These are phyloP conservation scores for Eugnorisma glareosa DNA, from an alignment of 2,888 invertebrate genomes.

Conservation along the genomic window DNA sequence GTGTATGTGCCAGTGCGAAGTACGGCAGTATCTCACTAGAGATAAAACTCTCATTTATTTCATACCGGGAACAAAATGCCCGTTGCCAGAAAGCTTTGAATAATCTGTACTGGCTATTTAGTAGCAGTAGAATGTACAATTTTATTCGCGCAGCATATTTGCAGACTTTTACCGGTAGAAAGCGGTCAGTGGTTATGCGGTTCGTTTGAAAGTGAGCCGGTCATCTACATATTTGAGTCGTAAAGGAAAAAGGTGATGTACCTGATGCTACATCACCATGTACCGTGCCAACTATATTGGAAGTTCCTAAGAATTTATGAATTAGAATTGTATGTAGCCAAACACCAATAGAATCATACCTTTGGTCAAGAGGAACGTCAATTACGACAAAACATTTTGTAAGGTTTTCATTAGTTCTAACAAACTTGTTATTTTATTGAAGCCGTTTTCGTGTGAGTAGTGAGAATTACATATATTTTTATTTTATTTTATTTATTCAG, in stretches of 20 bases:
- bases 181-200: background rate
- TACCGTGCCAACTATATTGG: background rate
- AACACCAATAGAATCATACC: constrained; percentile 14
- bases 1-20: too few species aligned
- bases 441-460: background rate
- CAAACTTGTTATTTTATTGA: constrained; percentile 9
- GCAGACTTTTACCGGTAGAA: background rate
- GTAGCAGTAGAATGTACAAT: background rate
- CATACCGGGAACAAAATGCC: background rate
- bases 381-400: background rate
- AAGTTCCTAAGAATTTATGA: constrained; percentile 4
- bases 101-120: background rate
- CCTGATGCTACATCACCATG: background rate
- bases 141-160: background rate
- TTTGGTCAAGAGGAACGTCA: constrained; percentile 1
- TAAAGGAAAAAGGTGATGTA: background rate
- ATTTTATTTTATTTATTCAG: too few species aligned
- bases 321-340: constrained; percentile 40
- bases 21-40: background rate
- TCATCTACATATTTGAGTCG: background rate
- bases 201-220: background rate
- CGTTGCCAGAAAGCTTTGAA: too few species aligned
- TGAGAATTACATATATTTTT: too few species aligned
- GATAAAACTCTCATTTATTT: background rate
- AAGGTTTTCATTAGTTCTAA: background rate